These are phyloP conservation scores for Sinotaia quadrata DNA, from an alignment of 2,888 invertebrate genomes.

Conservation along the genomic window DNA sequence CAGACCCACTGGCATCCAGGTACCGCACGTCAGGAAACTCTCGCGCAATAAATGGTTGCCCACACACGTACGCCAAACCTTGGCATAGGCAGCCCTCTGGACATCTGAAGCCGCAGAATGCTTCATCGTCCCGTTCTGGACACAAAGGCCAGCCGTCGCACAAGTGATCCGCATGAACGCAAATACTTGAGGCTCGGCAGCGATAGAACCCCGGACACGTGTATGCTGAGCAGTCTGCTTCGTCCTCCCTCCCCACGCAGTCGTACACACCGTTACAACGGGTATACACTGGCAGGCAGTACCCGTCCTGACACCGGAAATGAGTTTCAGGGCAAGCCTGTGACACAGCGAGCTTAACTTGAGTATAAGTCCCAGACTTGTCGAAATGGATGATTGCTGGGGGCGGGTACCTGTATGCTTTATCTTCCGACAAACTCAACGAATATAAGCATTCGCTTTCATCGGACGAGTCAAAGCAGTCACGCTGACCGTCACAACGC, in stretches of 20 bases:
- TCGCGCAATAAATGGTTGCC: not conserved
- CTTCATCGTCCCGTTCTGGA: slow-evolving; percentile 29
- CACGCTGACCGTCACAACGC: slow-evolving; percentile 48
- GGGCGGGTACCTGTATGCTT: not conserved
- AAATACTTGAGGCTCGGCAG: slow-evolving; percentile 19
- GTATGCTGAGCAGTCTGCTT: slow-evolving; percentile 25
- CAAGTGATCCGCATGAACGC: slow-evolving; percentile 26
- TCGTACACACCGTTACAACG: slow-evolving; percentile 20
- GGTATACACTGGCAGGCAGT: slow-evolving; percentile 18
- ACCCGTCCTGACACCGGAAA: not conserved
- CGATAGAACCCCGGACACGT: slow-evolving; percentile 25
- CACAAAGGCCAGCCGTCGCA: slow-evolving; percentile 33
- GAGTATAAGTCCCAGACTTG: not conserved
- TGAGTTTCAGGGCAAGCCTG: slow-evolving; percentile 12
- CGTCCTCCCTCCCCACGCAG: slow-evolving; percentile 28
- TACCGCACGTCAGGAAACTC: slow-evolving; percentile 6
- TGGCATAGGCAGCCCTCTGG: slow-evolving; percentile 23
- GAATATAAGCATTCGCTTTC: no score
- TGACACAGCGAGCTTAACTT: not conserved
- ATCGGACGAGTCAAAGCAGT: slow-evolving; percentile 58
- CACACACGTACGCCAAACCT: slow-evolving; percentile 22
- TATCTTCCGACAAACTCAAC: no score
- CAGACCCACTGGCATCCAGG: slow-evolving; percentile 15
- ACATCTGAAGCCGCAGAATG: slow-evolving; percentile 21
- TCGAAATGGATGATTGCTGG: slow-evolving; percentile 16